Percentiles rank a stretch among this genome's conserved stretches.
phyloP scores from a whole-genome alignment of 2,888 invertebrate species.

The Antheraea yamamai region DNA sequence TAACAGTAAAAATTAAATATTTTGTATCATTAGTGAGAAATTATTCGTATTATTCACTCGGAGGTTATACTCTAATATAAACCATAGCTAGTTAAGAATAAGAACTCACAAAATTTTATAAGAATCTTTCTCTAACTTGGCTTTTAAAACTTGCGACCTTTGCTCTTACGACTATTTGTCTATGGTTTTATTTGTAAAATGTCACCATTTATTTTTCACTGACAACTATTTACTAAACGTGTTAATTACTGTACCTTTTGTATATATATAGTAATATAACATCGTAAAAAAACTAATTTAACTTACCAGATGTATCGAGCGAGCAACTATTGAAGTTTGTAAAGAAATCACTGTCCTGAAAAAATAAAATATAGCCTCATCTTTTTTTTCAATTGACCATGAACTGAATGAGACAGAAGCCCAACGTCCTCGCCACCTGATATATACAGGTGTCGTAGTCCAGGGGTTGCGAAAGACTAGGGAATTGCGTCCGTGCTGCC shows the following conservation, averaged over 20 bases:
- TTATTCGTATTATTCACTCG: constrained; percentile 21
- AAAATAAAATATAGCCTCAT: no score
- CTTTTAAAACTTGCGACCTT: constrained; percentile 47
- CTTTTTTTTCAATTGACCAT: background rate
- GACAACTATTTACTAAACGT: constrained; percentile 11
- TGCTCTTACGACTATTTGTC: constrained; percentile 59
- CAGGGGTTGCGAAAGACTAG: constrained; percentile 35
- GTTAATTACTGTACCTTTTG: constrained; percentile 16
- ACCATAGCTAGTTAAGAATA: constrained; percentile 33
- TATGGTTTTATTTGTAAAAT: constrained; percentile 61
- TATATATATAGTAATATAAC: constrained; percentile 17
- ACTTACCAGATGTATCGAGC: constrained; percentile 16
- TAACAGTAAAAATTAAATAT: constrained; percentile 65
- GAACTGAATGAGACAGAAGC: constrained; percentile 23
- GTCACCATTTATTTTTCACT: constrained; percentile 44
- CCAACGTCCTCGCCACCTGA: constrained; percentile 35
- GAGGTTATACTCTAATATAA: constrained; percentile 25
- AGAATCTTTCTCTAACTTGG: constrained; percentile 27
- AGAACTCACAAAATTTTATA: constrained; percentile 21
- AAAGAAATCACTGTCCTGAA: background rate
- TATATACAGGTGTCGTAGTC: constrained; percentile 36
- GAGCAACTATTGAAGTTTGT: background rate
- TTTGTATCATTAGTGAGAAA: constrained; percentile 59
- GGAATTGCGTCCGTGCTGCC: constrained; percentile 46
- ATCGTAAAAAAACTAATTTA: constrained; percentile 15